Base-by-base conservation (phyloP, 2,113 vertebrate species). In the Thinocorus orbignyianus region DNA sequence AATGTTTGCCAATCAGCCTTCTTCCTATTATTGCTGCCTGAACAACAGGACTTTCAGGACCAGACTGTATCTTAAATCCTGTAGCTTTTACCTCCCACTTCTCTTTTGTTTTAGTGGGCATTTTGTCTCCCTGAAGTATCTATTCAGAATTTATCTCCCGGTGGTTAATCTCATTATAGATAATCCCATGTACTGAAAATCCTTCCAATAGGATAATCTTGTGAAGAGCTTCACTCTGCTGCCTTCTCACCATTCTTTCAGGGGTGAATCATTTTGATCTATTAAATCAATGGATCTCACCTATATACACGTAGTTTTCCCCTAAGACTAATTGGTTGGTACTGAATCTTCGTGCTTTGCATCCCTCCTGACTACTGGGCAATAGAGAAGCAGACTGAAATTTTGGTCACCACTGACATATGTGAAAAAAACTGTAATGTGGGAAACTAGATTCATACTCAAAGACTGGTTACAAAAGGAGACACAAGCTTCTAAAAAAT, bases 101-200 rank as follows among this genome's bases (percentile, higher is more conserved):
- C 39, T 94, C 93, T 96, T 95, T 97, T 96, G 96, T 96, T 95
- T 96, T 91, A 96, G 80, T 54, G 88, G 48, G 61, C 37, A 91
- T 88, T 95, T 96, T 93, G 26, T 88, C 65, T 92, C 88, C 37
- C 69, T 86, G 80, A 93, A 94, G 57, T 65, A 96, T 76, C 69
- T 76, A 86, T 94, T 96, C 95, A 96, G 69, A 86, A 95, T 86
- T 91, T 95, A 90, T 96, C 90, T 94, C 95, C 82, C 65, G 90
- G 95, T 90, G 80, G 90, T 92, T 97, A 96, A 97, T 95, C 96
- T 94, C 88, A 95, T 97, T 97, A 97, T 72, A 94, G 82, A 96
- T 96, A 96, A 97, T 96, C 95, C 92, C 72, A 81, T 90, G 90
- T 95, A 96, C 80, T 79, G 90, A 96, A 97, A 96, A 90, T 92